phyloP scores from a whole-genome alignment of 1,140 invertebrate genomes.

The Drosophila navojoa region DNA sequence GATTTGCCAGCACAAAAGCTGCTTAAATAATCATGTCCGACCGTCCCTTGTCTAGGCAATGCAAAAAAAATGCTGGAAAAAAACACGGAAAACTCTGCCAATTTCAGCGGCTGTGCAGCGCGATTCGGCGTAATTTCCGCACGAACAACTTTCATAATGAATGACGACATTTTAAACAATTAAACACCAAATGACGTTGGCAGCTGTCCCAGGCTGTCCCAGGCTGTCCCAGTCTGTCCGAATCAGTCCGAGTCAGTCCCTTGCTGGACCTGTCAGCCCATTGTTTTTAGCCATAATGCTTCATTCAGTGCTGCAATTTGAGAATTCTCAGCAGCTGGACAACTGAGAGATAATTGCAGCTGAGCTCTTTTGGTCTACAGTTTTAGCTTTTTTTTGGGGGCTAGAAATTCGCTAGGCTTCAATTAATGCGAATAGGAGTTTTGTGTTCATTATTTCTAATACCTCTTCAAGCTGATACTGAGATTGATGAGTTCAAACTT shows the following conservation, averaged over 20 bases:
- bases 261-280: not conserved
- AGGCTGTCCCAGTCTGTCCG: constrained; percentile 1
- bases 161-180: constrained; percentile 28
- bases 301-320: not conserved
- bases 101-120: not conserved
- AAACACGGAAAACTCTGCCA: no score
- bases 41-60: not conserved
- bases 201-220: constrained; percentile 4
- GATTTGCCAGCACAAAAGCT: constrained; percentile 26
- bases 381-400: no score
- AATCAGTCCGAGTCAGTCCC: no score
- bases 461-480: no score
- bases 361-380: not conserved
- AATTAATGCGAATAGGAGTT: no score
- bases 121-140: constrained; percentile 8
- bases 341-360: not conserved
- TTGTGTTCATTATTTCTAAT: no score
- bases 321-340: not conserved
- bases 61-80: no score
- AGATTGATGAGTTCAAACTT: no score
- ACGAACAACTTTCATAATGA: constrained; percentile 33
- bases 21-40: constrained; percentile 35
- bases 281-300: constrained; percentile 23
- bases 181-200: constrained; percentile 35
- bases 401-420: no score